Conservation (phyloP, 2,113 vertebrate genomes). For the Lonchura striata region DNA sequence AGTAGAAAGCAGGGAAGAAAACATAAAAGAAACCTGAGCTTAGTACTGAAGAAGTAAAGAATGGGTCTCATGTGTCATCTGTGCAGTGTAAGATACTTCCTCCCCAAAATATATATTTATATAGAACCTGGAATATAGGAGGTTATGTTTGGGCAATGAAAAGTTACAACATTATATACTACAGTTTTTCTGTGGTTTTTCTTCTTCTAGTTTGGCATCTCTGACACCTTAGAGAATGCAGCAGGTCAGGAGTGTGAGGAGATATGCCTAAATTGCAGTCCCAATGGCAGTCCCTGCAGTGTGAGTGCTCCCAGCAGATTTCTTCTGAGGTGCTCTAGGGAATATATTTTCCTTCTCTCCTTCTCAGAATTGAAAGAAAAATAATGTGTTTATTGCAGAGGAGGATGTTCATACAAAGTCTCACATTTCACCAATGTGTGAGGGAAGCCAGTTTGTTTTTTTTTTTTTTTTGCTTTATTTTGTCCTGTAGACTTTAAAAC, state of each 20-base stretch:
- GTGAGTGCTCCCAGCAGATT: background rate
- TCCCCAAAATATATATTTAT: background rate
- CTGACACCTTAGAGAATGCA: background rate
- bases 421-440: no score
- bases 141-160: background rate
- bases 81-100: background rate
- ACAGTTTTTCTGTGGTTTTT: background rate
- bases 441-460: background rate
- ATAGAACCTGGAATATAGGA: background rate
- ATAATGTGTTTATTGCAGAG: background rate
- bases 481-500: background rate
- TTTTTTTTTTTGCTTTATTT: background rate
- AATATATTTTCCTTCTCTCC: background rate
- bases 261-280: background rate
- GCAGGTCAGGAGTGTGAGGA: background rate
- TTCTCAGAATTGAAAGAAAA: background rate
- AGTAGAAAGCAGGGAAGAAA: background rate
- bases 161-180: background rate
- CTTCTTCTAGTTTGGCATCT: background rate
- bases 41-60: background rate
- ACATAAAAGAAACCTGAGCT: background rate
- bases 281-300: fast-evolving
- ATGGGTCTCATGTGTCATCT: background rate
- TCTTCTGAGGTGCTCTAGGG: background rate
- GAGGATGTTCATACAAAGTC: background rate